A percentile compares a stretch with the other conserved stretches of the same genome.
These are phyloP conservation scores for Echinometra lucunter DNA, from an alignment of 53 echinoderm and acorn worm species.

Conservation along the genomic window DNA sequence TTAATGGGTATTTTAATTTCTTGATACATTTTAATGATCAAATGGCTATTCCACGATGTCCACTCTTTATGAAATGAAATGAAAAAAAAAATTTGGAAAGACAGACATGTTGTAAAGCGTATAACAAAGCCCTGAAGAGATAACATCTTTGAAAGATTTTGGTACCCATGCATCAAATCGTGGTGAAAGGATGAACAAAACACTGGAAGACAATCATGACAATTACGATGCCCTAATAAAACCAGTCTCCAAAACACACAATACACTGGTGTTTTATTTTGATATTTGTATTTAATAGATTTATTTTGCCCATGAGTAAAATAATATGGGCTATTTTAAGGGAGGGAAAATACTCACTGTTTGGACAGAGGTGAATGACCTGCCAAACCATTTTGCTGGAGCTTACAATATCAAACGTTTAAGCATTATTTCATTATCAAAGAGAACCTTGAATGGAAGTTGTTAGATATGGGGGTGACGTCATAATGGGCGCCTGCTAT, in stretches of 20 bases:
- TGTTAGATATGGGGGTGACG: slow-evolving; percentile 26
- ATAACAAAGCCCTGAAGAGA: slow-evolving; percentile 20
- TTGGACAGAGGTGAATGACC: neutral
- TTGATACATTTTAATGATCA: neutral
- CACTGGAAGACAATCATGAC: neutral
- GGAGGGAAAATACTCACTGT: neutral
- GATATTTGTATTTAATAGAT: slow-evolving; percentile 13
- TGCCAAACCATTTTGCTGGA: neutral
- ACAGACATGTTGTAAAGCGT: neutral
- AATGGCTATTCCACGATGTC: slow-evolving; percentile 14
- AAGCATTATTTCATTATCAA: slow-evolving; percentile 23
- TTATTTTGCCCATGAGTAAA: neutral
- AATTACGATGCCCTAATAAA: slow-evolving; percentile 23
- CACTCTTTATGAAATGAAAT: too few relatives aligned
- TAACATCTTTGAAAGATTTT: slow-evolving; percentile 47
- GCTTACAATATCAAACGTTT: neutral
- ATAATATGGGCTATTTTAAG: neutral
- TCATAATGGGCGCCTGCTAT: slow-evolving; percentile 43
- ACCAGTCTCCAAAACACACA: neutral
- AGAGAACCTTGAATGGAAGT: neutral
- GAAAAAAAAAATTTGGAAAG: neutral
- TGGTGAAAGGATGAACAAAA: slow-evolving; percentile 30
- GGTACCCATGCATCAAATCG: slow-evolving; percentile 6
- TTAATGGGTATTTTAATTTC: slow-evolving; percentile 14
- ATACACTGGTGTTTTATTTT: slow-evolving; percentile 10